Conservation (phyloP, 2,113 vertebrate species). For the Plestiodon gilberti region DNA sequence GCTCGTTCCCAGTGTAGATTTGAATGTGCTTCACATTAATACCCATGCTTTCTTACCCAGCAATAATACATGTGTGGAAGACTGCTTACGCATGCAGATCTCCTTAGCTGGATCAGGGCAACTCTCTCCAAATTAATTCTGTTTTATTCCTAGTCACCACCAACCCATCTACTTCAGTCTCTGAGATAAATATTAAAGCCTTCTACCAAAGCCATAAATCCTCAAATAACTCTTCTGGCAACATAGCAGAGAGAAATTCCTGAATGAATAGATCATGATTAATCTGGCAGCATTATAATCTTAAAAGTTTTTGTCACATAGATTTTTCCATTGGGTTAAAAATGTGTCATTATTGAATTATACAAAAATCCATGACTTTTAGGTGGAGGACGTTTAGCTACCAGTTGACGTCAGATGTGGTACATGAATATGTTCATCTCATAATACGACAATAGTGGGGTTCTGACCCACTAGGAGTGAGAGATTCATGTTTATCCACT, state of each 20-base stretch:
- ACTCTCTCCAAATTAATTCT: constrained; percentile 32
- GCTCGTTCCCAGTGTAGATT: neutral
- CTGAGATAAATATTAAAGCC: constrained; percentile 62
- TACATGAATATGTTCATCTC: constrained; percentile 13
- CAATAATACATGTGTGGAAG: neutral
- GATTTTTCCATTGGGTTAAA: constrained; percentile 53
- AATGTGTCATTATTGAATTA: constrained; percentile 56
- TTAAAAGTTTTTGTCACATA: constrained; percentile 58
- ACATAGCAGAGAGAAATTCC: constrained; percentile 47
- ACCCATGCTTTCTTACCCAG: neutral
- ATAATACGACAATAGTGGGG: neutral
- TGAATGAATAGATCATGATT: constrained; percentile 62
- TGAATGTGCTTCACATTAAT: neutral
- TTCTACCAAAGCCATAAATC: constrained; percentile 55
- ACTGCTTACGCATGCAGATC: neutral
- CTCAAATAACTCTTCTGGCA: constrained; percentile 48
- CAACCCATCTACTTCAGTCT: constrained; percentile 39
- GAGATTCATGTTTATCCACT: neutral
- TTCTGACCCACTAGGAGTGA: neutral
- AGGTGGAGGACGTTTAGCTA: constrained; percentile 20
- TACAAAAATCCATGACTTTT: constrained; percentile 50
- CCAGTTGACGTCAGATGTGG: neutral
- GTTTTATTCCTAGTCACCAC: constrained; percentile 44
- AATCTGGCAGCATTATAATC: constrained; percentile 60
- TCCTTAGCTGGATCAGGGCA: neutral